Percentiles rank a stretch among this genome's conserved stretches.
phyloP scores from a whole-genome alignment of 2,888 invertebrate genomes.

The Drosophila flavopinicola region DNA sequence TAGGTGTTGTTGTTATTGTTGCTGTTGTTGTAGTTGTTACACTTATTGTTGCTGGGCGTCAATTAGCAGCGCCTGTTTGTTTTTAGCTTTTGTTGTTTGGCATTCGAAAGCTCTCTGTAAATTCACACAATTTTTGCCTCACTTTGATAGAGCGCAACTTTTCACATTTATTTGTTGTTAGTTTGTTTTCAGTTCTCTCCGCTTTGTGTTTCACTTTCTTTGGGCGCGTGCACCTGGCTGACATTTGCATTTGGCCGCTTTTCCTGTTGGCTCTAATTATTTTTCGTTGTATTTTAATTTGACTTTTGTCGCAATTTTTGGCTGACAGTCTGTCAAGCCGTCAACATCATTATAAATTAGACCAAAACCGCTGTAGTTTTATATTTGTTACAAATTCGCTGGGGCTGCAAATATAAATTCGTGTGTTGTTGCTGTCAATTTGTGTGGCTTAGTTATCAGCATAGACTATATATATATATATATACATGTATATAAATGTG shows the following conservation, averaged over 20 bases:
- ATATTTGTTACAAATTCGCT: slow-evolving; percentile 11
- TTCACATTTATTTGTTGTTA: slow-evolving; percentile 12
- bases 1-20: slow-evolving; percentile 28
- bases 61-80: slow-evolving; percentile 40
- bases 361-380: slow-evolving; percentile 8
- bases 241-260: slow-evolving; percentile 32
- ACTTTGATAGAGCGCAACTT: neutral
- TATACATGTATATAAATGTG: neutral
- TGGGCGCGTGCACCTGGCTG: slow-evolving; percentile 38
- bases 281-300: slow-evolving; percentile 24
- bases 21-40: slow-evolving; percentile 8
- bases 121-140: slow-evolving; percentile 3
- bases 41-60: slow-evolving; percentile 29
- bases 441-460: slow-evolving; percentile 57
- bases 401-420: too few species aligned
- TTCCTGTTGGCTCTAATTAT: slow-evolving; percentile 5
- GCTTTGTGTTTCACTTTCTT: slow-evolving; percentile 34
- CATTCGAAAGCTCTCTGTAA: slow-evolving; percentile 32
- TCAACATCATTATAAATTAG: slow-evolving; percentile 7
- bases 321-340: slow-evolving; percentile 41
- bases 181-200: slow-evolving; percentile 27
- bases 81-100: slow-evolving; percentile 7
- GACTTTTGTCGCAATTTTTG: slow-evolving; percentile 16
- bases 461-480: neutral
- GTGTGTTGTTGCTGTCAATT: slow-evolving; percentile 55